Percentiles rank a stretch among this genome's conserved stretches.
Conservation (phyloP, 2,797 vertebrate species). For the Rhabdophis nuchalis region DNA sequence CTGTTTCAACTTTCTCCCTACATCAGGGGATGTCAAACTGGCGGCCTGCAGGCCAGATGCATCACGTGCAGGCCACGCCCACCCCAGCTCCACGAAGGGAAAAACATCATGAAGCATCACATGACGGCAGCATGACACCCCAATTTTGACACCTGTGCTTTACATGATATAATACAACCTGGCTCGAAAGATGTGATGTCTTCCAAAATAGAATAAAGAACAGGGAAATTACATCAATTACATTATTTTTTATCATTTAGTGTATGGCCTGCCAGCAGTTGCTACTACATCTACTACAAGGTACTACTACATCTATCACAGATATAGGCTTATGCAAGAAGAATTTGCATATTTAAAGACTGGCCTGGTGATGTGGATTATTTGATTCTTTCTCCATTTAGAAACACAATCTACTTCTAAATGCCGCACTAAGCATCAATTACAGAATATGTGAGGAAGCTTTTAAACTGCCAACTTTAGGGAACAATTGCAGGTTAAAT, state of each 20-base stretch:
- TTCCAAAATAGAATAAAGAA: neutral
- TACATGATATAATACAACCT: neutral
- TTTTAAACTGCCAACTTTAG: neutral
- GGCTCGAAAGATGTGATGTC: neutral
- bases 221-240: neutral
- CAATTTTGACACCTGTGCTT: neutral
- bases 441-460: neutral
- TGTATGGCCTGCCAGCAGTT: neutral
- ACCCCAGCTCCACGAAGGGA: no score
- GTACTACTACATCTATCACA: neutral
- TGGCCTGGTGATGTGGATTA: neutral
- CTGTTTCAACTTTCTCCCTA: neutral
- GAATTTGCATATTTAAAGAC: neutral
- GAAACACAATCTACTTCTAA: neutral
- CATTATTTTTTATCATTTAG: neutral
- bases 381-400: neutral
- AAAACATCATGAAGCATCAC: no score
- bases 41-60: rapidly evolving
- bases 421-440: neutral
- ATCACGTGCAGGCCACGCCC: no score
- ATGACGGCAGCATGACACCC: no score
- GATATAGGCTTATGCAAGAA: neutral
- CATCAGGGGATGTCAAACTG: no score
- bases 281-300: neutral
- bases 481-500: neutral